phyloP scores from a whole-genome alignment of 2,888 invertebrate species.

The Coelopa pilipes region DNA sequence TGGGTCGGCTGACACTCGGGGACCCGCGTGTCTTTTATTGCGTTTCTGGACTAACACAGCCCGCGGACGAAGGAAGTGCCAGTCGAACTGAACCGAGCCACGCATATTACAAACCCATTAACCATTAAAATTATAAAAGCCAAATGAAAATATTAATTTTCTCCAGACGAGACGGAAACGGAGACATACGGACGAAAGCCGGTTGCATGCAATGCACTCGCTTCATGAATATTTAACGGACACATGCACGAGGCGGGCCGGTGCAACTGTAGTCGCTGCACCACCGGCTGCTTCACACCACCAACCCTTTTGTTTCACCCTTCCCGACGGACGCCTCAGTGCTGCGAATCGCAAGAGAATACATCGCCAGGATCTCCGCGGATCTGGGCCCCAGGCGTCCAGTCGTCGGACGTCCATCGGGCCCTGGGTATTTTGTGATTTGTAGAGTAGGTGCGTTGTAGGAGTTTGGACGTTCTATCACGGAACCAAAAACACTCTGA shows the following conservation, averaged over 20 bases:
- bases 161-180: conserved; percentile 8
- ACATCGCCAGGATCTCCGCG: neutral
- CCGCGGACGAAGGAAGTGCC: neutral
- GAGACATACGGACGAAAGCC: neutral
- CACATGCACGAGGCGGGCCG: conserved; percentile 1
- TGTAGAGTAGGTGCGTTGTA: no score
- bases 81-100: conserved; percentile 8
- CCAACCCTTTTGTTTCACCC: neutral
- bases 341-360: neutral
- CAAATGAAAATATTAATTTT: conserved; percentile 29
- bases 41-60: conserved; percentile 4
- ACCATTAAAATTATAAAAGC: conserved; percentile 25
- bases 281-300: neutral
- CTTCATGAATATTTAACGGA: conserved; percentile 25
- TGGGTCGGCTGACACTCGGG: neutral
- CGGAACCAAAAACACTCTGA: neutral
- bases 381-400: neutral
- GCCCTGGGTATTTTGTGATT: neutral
- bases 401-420: neutral
- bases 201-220: conserved; percentile 29
- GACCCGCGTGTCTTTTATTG: conserved; percentile 43
- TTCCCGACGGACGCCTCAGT: neutral
- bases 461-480: no score
- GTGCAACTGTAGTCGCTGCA: neutral
- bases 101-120: conserved; percentile 31